Evolutionary conservation across 2,888 invertebrate genomes (phyloP), one percentile per base, ranked within the genome.

Genomic region (Dynastes grantii): DNA sequence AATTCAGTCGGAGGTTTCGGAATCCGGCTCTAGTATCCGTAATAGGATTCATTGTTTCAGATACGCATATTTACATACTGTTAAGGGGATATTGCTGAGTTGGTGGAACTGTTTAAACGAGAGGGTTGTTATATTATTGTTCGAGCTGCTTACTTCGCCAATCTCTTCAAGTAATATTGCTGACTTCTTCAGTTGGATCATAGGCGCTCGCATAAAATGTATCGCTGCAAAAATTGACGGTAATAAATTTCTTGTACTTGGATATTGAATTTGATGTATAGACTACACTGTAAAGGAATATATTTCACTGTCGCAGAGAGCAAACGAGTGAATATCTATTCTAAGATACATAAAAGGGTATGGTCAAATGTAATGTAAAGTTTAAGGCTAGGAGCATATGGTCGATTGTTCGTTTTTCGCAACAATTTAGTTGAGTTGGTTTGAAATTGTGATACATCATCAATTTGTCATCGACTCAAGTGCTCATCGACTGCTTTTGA

Each of bases 1-100:
- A 75, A 70, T 61, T 79, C 68, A 22, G 61, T 65, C 76, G 40
- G 78, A 61, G 67, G 58, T 53, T 67, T 76, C 64, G 64, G 67
- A 78, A 77, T 80, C 80, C 78, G 45, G 73, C 76, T 71, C 77
- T 67, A 64, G 79, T 76, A 70, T 80, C 80, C 77, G 64, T 80
- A 81, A 81, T 81, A 79, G 80, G 80, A 79, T 79, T 79, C 79
- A 81, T 81, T 81, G 81, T 81, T 81, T 78, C 79, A 76, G 79
- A 71, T 73, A 76, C 80, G 81, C 79, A 77, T 80, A 81, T 81
- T 81, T 81, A 80, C 79, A 77, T 79, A 81, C 80, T 58, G 80
- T 79, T 80, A 79, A 70, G 75, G 79, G 68, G 67, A 58, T 75
- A 77, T 77, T 73, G 77, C 77, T 77, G 79, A 76, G 51, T 70